These are phyloP conservation scores for Teinopalpus imperialis DNA, from an alignment of 2,888 invertebrate genomes.

Conservation along the genomic window DNA sequence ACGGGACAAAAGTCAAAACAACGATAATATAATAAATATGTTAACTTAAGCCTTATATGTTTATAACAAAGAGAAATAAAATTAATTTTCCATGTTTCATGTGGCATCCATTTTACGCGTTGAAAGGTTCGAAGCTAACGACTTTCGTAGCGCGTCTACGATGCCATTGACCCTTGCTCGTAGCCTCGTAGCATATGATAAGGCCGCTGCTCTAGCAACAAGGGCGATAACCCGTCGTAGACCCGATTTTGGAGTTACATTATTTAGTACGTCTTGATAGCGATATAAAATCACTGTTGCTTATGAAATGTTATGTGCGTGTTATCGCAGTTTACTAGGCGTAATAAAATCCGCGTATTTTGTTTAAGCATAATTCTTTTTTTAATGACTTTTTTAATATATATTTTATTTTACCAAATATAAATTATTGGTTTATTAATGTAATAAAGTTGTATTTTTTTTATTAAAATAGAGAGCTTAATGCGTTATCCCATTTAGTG, in stretches of 20 bases:
- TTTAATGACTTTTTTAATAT: not conserved
- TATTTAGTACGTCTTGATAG: constrained; percentile 17
- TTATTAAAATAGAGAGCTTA: too few species aligned
- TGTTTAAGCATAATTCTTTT: too few species aligned
- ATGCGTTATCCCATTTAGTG: too few species aligned
- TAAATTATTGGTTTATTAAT: too few species aligned
- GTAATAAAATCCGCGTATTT: not conserved
- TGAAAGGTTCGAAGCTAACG: constrained; percentile 1
- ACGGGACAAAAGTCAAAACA: too few species aligned
- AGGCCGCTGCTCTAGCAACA: constrained; percentile 10
- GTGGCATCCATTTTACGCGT: not conserved
- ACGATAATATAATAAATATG: too few species aligned
- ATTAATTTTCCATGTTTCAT: not conserved
- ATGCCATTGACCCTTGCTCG: constrained; percentile 43
- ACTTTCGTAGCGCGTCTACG: constrained; percentile 42
- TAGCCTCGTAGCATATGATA: constrained; percentile 36
- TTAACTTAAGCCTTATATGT: too few species aligned
- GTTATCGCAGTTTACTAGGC: constrained; percentile 10
- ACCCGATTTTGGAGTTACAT: constrained; percentile 21
- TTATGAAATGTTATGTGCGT: constrained; percentile 15
- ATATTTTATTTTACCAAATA: too few species aligned
- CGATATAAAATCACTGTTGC: not conserved
- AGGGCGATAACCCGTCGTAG: constrained; percentile 40
- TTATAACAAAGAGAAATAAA: too few species aligned
- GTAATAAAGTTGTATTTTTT: too few species aligned